Evolutionary conservation across 2,113 vertebrate genomes (phyloP).

Genomic region (Bos indicus): DNA sequence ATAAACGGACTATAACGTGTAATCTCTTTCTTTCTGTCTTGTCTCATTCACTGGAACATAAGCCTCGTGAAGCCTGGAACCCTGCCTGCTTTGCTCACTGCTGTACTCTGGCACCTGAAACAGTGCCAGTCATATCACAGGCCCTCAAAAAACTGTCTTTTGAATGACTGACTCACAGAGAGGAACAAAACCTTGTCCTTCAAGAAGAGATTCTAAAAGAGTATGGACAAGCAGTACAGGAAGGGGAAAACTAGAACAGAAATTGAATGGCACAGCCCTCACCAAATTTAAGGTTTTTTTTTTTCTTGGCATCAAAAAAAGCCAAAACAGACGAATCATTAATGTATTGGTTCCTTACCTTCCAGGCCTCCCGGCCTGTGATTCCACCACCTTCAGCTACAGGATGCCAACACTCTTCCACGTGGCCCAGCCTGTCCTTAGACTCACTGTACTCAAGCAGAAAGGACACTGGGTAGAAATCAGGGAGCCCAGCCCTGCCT

Average conservation of each 20-base stretch:
- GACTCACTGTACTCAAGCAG: neutral
- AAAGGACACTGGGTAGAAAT: neutral
- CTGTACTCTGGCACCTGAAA: neutral
- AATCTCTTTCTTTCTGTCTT: neutral
- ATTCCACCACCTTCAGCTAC: neutral
- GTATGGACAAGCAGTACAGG: neutral
- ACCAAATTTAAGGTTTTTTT: neutral
- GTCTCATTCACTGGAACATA: neutral
- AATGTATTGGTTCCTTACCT: neutral
- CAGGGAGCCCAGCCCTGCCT: neutral
- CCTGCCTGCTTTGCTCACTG: neutral
- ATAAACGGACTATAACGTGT: neutral
- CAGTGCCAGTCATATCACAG: neutral
- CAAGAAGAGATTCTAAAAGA: neutral
- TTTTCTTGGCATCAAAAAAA: neutral
- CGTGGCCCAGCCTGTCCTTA: neutral
- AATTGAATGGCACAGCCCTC: neutral
- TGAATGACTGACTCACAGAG: neutral
- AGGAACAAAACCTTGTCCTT: neutral
- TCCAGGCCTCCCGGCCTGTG: neutral
- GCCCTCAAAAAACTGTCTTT: neutral
- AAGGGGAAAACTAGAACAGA: neutral
- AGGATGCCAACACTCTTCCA: fast-evolving
- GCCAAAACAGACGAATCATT: neutral
- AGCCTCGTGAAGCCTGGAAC: neutral